Percentiles rank a stretch among this genome's conserved stretches.
Evolutionary conservation across 2,113 vertebrate species (phyloP).

Genomic region (Gymnogyps californianus): DNA sequence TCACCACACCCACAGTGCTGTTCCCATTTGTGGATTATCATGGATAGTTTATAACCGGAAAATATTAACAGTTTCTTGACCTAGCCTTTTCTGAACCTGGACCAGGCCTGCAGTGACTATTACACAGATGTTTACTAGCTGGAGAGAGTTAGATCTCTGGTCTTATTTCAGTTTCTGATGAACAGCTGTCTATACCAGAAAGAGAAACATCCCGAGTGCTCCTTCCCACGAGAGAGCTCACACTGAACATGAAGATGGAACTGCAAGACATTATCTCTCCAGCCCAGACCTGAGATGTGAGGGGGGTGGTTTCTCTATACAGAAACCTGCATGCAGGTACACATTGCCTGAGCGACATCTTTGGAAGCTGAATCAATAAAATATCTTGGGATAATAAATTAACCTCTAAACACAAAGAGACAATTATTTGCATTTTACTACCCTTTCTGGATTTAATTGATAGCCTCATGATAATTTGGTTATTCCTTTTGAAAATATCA

Average conservation of each 20-base stretch:
- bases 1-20: not conserved
- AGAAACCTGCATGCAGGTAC: not conserved
- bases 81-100: not conserved
- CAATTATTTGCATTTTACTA: not conserved
- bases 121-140: not conserved
- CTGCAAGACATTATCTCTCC: not conserved
- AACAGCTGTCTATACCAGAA: not conserved
- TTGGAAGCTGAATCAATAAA: not conserved
- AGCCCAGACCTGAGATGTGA: not conserved
- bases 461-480: not conserved
- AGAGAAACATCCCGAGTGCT: not conserved
- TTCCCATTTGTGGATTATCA: not conserved
- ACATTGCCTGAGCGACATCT: not conserved
- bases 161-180: not conserved
- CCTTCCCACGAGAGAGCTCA: not conserved
- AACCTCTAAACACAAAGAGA: not conserved
- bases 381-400: not conserved
- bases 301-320: not conserved
- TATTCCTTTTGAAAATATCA: not conserved
- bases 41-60: not conserved
- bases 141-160: not conserved
- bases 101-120: not conserved
- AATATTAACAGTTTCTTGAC: not conserved
- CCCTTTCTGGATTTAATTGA: not conserved
- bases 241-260: not conserved